Evolutionary conservation across 2,113 vertebrate genomes (phyloP).

Genomic region (Tragelaphus strepsiceros): DNA sequence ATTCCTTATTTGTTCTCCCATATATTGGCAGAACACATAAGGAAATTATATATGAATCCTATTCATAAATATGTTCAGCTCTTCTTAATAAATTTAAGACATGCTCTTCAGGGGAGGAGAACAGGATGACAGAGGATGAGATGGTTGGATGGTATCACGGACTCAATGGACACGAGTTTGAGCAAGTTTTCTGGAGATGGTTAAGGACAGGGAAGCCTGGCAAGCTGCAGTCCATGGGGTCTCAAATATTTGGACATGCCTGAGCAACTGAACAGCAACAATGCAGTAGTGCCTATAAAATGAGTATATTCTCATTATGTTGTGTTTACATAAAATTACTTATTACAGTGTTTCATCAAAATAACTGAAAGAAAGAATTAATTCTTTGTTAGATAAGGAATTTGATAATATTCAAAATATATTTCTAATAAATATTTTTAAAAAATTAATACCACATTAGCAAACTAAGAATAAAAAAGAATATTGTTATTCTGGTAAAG

Average conservation of each 20-base stretch:
- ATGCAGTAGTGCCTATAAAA: background rate
- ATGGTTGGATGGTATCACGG: background rate
- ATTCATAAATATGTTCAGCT: background rate
- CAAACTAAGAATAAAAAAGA: background rate
- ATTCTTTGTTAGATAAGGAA: background rate
- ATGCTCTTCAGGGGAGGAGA: background rate
- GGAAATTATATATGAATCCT: background rate
- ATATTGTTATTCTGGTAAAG: background rate
- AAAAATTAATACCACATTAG: background rate
- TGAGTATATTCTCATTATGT: background rate
- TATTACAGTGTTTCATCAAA: background rate
- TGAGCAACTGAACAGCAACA: background rate
- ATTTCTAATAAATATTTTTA: background rate
- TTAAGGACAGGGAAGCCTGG: background rate
- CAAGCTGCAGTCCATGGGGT: background rate
- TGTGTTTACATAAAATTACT: background rate
- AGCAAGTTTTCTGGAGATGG: background rate
- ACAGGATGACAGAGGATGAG: fast-evolving
- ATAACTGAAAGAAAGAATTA: background rate
- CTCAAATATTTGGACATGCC: fast-evolving
- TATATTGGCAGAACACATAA: background rate
- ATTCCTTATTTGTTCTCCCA: background rate
- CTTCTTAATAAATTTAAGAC: background rate
- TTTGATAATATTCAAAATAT: background rate
- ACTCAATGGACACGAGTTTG: background rate